Percentiles rank a stretch among this genome's conserved stretches.
Evolutionary conservation across 2,888 invertebrate species (phyloP).

Genomic region (Neuroscelio doddi): DNA sequence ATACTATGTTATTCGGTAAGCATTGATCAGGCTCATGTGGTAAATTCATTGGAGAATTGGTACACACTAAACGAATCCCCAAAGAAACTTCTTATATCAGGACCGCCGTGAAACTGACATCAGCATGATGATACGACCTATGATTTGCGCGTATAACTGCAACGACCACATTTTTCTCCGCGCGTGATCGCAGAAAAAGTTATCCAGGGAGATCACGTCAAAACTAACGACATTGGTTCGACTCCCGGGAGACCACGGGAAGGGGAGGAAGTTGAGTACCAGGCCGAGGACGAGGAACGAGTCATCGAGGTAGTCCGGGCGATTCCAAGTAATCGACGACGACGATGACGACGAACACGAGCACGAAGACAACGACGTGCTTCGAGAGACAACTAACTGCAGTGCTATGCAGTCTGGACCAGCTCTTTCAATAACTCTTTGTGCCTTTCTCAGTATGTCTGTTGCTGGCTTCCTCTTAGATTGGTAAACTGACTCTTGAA

Average conservation of each 20-base stretch:
- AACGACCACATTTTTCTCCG: slow-evolving; percentile 29
- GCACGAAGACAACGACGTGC: slow-evolving; percentile 67
- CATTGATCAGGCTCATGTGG: too few species aligned
- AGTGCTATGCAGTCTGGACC: slow-evolving; percentile 59
- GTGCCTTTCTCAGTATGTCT: slow-evolving; percentile 43
- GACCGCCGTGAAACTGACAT: neutral
- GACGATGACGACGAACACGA: slow-evolving; percentile 31
- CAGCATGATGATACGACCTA: slow-evolving; percentile 10
- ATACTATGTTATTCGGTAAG: too few species aligned
- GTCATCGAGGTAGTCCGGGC: slow-evolving; percentile 62
- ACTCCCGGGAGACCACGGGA: slow-evolving; percentile 56
- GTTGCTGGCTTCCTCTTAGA: too few species aligned
- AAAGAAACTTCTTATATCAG: too few species aligned
- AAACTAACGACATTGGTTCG: slow-evolving; percentile 63
- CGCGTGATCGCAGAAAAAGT: slow-evolving; percentile 39
- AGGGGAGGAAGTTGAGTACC: slow-evolving; percentile 28
- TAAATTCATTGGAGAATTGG: slow-evolving; percentile 23
- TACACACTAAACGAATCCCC: too few species aligned
- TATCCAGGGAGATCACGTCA: slow-evolving; percentile 53
- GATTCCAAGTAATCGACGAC: slow-evolving; percentile 63
- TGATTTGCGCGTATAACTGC: slow-evolving; percentile 28
- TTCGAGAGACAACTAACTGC: slow-evolving; percentile 68
- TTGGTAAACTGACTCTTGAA: slow-evolving; percentile 4
- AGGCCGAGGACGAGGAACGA: slow-evolving; percentile 60
- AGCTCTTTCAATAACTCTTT: slow-evolving; percentile 57